Evolutionary conservation across 2,113 vertebrate genomes (phyloP).

Genomic region (Oreocharis arfaki): DNA sequence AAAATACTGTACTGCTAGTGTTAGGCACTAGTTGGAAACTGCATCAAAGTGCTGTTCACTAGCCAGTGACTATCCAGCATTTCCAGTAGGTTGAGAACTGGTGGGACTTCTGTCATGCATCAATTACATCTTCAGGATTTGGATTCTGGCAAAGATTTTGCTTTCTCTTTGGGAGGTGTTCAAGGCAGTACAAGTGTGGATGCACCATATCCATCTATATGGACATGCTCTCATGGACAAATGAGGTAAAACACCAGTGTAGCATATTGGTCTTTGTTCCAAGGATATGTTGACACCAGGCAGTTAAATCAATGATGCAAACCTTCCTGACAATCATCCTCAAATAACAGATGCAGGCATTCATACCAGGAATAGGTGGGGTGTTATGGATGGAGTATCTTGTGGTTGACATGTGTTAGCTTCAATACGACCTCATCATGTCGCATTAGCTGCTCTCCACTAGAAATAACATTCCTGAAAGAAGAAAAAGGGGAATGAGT

Average conservation of each 20-base stretch:
- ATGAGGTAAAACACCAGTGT: not conserved
- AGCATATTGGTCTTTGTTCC: not conserved
- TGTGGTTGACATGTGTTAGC: not conserved
- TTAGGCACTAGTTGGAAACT: not conserved
- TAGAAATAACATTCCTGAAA: not conserved
- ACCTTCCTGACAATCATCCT: not conserved
- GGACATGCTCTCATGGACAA: not conserved
- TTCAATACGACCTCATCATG: not conserved
- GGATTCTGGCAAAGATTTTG: not conserved
- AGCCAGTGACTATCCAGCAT: not conserved
- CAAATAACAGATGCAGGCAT: not conserved
- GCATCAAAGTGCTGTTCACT: not conserved
- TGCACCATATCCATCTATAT: not conserved
- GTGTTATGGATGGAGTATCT: not conserved
- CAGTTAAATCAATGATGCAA: not conserved
- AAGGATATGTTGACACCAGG: not conserved
- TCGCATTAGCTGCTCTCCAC: not conserved
- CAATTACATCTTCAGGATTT: not conserved
- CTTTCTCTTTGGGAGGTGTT: not conserved
- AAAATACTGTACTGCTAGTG: not conserved
- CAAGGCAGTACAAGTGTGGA: not conserved
- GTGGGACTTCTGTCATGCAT: not conserved
- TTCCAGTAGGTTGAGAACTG: not conserved
- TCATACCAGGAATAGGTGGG: not conserved
- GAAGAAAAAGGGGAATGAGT: not conserved